Evolutionary conservation across 2,797 vertebrate species (phyloP), one percentile per base, ranked within the genome.

Genomic region (Pseudochirops corinnae): DNA sequence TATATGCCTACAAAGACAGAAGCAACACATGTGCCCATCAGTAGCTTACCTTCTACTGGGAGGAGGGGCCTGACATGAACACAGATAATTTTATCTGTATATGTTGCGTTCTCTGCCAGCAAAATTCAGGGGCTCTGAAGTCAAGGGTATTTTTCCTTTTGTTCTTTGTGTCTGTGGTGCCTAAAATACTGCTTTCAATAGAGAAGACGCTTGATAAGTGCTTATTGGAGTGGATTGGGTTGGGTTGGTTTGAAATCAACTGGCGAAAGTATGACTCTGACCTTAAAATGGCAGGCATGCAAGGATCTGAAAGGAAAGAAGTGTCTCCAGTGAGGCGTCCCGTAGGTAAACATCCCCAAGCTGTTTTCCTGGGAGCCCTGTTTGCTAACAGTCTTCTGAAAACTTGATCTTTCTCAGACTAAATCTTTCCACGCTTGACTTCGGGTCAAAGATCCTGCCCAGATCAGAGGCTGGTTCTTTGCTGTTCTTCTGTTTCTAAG

Each of bases 351-450:
- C 53, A 14, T 90, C 31, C 46, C 10, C 29, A 90, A 1, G 3
- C 2, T 12, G 82, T 5, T 57, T 29, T 1, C 53, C n/a, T 0
- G 1, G 24, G n/a, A 21, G 1, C 0, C 50, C 18, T 0, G 4
- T 4, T n/a, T 50, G 82, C 52, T 0, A 0, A 21, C 56, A 74
- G 1, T 29, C 18, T 53, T 57, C 93, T 21, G 16, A 18, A n/a
- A 16, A 1, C 29, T 52, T 21, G 56, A 0, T 0, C 39, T 56
- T 57, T 90, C 12, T 26, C 12, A 29, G 31, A 4, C 18, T 21
- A 55, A 31, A 26, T 53, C 52, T 90, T 90, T 55, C 50, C 31
- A 52, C 3, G 46, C 90, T 9, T 14, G 16, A 6, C 58, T 56
- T 56, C 0, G 0, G 24, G 29, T 39, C 55, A 53, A 0, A 16